Evolutionary conservation across 2,888 invertebrate genomes (phyloP), one percentile per base, ranked within the genome.

Genomic region (Volucella bombylans): DNA sequence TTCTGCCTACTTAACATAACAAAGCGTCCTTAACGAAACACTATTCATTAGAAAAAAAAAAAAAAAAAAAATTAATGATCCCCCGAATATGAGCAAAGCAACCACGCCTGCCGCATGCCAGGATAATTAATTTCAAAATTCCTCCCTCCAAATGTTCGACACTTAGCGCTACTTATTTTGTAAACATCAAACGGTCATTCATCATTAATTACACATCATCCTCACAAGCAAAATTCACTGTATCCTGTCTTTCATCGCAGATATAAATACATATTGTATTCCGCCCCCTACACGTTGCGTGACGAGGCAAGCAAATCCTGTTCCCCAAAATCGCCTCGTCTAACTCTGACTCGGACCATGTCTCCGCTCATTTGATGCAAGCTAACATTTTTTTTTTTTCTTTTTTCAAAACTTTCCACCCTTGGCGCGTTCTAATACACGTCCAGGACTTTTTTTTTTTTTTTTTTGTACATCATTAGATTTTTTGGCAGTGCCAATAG

Each of bases 151-250:
- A 31, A 8, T 69, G 10, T 43, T 54, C 49, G 43, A 18, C 52
- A 57, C 45, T 45, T 38, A 52, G 43, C 41, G 38, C 18, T 18
- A 49, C 59, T 57, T 59, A 43, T n/a, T 38, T 12, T 14, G 31
- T 50, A 67, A 57, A 55, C 72, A 77, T 64, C 81, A 43, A 81
- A 81, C 57, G 52, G 72, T 68, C 81, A 85, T 18, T 72, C 61
- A 77, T 77, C 85, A 85, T 85, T 81, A 85, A 85, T 81, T 76
- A 81, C 64, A 81, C 68, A 59, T 68, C 72, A 76, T 73, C 81
- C 64, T 45, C 50, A 54, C 47, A 65, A 68, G 47, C 12, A 39
- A 15, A 55, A 38, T 31, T 49, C 10, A 15, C 8, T 54, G 43
- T 39, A 39, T 54, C 62, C 31, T 80, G 52, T 64, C 49, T 61